Percentiles rank a stretch among this genome's conserved stretches.
Conservation (phyloP, 2,797 vertebrate species). For the Bucorvus abyssinicus region DNA sequence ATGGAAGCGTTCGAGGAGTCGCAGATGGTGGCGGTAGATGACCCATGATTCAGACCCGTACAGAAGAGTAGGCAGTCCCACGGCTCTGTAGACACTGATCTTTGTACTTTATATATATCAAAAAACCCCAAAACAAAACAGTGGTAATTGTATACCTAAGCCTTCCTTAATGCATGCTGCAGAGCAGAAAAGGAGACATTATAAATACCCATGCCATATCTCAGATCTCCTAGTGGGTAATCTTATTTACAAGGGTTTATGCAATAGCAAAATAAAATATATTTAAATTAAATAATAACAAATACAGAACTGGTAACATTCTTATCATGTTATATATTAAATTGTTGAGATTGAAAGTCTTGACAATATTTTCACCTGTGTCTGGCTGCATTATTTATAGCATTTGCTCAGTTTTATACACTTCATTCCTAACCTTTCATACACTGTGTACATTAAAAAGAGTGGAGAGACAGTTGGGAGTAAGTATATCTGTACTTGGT, state of each 20-base stretch:
- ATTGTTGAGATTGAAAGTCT: neutral
- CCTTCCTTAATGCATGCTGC: neutral
- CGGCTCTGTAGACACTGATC: no score
- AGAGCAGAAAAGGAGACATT: neutral
- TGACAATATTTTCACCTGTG: neutral
- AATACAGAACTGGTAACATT: neutral
- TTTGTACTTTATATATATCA: no score
- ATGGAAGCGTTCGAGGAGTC: no score
- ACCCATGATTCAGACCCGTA: no score
- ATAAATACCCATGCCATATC: neutral
- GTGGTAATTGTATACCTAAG: neutral
- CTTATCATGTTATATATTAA: neutral
- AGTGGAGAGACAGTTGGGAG: neutral
- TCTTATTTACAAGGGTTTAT: neutral
- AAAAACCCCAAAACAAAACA: no score
- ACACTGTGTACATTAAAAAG: neutral
- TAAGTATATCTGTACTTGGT: neutral
- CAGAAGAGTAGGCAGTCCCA: no score
- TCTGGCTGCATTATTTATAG: neutral
- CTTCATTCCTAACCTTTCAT: neutral
- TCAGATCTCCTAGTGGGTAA: neutral
- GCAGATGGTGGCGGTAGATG: no score
- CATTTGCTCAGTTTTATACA: neutral
- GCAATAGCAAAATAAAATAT: neutral
- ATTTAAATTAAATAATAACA: neutral